These are phyloP conservation scores for Archivesica marissinica DNA, from an alignment of 1,140 invertebrate species.

Conservation along the genomic window DNA sequence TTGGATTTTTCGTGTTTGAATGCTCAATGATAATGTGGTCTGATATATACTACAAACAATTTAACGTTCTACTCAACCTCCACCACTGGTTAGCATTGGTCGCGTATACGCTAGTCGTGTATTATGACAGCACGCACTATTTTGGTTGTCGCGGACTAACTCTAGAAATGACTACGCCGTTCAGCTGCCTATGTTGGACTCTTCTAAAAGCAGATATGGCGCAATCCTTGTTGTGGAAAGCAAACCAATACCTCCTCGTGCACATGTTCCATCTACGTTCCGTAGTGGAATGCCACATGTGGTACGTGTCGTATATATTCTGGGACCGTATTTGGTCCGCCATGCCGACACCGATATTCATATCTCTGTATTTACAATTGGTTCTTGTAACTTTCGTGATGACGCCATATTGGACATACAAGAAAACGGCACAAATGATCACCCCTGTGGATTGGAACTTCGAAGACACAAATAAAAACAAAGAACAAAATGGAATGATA, in stretches of 20 bases:
- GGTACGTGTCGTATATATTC: conserved; percentile 76
- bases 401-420: conserved; percentile 83
- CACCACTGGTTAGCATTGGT: conserved; percentile 80
- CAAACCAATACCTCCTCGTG: conserved; percentile 80
- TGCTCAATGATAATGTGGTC: conserved; percentile 74
- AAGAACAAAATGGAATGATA: conserved; percentile 53
- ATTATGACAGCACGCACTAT: conserved; percentile 70
- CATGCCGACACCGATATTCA: conserved; percentile 75
- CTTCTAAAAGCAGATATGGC: conserved; percentile 78
- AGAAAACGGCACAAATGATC: conserved; percentile 81
- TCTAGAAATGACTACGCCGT: conserved; percentile 81
- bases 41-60: conserved; percentile 75
- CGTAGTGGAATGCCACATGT: conserved; percentile 77
- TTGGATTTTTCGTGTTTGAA: conserved; percentile 82
- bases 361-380: conserved; percentile 74
- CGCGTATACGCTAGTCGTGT: conserved; percentile 71
- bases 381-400: conserved; percentile 76
- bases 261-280: conserved; percentile 81
- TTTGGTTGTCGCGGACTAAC: conserved; percentile 78
- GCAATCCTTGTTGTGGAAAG: conserved; percentile 76
- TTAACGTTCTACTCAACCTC: conserved; percentile 76
- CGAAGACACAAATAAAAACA: conserved; percentile 70
- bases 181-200: conserved; percentile 79
- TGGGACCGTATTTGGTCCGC: conserved; percentile 72
- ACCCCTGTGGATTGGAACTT: conserved; percentile 81